Evolutionary conservation across 2,113 vertebrate genomes (phyloP), one percentile per base, ranked within the genome.

Genomic region (Pseudolaguvia tuberculata): DNA sequence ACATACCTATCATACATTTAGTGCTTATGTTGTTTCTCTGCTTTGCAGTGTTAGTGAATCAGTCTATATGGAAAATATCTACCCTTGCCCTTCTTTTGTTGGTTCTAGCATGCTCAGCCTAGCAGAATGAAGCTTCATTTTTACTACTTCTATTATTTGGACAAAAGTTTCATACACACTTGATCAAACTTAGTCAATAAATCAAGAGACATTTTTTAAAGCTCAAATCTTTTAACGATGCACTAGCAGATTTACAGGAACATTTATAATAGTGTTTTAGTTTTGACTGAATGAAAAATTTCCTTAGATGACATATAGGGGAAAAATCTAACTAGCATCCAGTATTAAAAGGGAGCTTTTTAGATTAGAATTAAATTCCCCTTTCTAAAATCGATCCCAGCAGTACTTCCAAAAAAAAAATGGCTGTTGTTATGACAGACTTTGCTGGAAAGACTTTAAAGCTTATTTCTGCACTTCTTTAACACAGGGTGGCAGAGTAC

Each of bases 1-100:
- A 67, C 45, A 35, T 35, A 35, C 31, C 3, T 35, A 35, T 6
- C n/a, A n/a, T 42, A 66, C 23, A 50, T 67, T 67, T 67, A 67
- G 45, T 13, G 48, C 17, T 29, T 67, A 13, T 67, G 50, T 50
- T 48, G 25, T 17, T 67, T 23, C 48, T 67, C 21, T 67, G 50
- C 20, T 48, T 17, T 67, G 17, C 12, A 48, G 45, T 48, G 45
- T 18, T 67, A 67, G 20, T 50, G 15, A 23, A 50, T 20, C 25
- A 67, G 63, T 67, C 63, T 50, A 50, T 67, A 67, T 27, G 50
- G 23, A 67, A 50, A 47, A 29, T 50, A 50, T 67, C 15, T 67
- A 8, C 63, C 27, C 50, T 50, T 50, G 23, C 23, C 50, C 47
- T 67, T 67, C 45, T 50, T 15, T 29, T 67, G 45, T 12, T 50